Conservation (phyloP, 2,797 vertebrate species). For the Myripristis murdjan region DNA sequence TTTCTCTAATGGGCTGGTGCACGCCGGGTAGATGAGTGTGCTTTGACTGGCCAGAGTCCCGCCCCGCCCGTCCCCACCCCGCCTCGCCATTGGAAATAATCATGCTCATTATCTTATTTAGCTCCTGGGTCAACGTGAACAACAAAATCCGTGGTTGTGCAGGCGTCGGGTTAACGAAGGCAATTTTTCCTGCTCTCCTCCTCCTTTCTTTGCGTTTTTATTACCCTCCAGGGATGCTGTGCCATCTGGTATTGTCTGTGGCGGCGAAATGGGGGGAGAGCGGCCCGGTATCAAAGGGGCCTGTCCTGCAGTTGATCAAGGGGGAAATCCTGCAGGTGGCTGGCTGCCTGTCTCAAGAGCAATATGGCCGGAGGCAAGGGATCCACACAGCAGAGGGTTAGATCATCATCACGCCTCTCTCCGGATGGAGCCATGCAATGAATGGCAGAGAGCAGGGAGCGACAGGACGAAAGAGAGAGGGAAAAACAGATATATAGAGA, state of each 20-base stretch:
- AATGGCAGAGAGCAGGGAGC: background rate
- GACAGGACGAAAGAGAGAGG: slow-evolving; percentile 1
- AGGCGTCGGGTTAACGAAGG: slow-evolving; percentile 43
- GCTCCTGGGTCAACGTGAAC: slow-evolving; percentile 64
- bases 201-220: slow-evolving; percentile 24
- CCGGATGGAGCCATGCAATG: slow-evolving; percentile 40
- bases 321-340: slow-evolving; percentile 69
- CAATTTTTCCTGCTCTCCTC: slow-evolving; percentile 25
- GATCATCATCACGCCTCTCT: background rate
- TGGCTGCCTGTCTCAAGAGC: slow-evolving; percentile 54
- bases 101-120: slow-evolving; percentile 77
- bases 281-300: slow-evolving; percentile 65
- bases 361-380: slow-evolving; percentile 55
- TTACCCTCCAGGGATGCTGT: slow-evolving; percentile 39
- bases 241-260: slow-evolving; percentile 66
- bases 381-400: slow-evolving; percentile 25
- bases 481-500: background rate
- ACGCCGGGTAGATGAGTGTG: slow-evolving; percentile 61
- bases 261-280: slow-evolving; percentile 14
- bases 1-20: slow-evolving; percentile 61
- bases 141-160: slow-evolving; percentile 46
- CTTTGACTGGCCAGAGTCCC: slow-evolving; percentile 57
- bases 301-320: slow-evolving; percentile 75
- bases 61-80: slow-evolving; percentile 30
- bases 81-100: slow-evolving; percentile 60